These are phyloP conservation scores for Ianthella basta DNA, from an alignment of 37 sponge, comb jelly and placozoan genomes.

Conservation along the genomic window DNA sequence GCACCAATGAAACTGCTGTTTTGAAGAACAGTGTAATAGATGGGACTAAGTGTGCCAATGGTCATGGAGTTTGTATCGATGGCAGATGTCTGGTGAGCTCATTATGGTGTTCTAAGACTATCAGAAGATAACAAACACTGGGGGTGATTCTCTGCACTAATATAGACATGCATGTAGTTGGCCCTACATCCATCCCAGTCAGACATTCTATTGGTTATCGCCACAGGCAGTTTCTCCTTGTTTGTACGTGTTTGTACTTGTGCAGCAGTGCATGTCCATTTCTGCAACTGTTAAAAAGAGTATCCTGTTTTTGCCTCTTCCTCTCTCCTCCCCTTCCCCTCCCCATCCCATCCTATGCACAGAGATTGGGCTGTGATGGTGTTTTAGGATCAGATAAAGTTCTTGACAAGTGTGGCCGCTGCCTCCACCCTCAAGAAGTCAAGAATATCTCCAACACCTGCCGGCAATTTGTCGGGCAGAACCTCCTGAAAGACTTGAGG, in stretches of 20 bases:
- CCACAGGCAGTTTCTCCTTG: too few relatives aligned
- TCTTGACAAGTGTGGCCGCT: slow-evolving; percentile 48
- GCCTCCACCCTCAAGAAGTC: background rate
- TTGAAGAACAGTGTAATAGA: background rate
- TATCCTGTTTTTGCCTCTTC: background rate
- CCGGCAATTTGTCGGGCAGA: slow-evolving; percentile 12
- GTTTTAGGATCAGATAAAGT: slow-evolving; percentile 43
- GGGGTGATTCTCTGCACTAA: background rate
- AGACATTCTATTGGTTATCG: too few relatives aligned
- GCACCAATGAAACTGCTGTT: background rate
- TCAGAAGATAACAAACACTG: background rate
- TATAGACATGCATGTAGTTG: too few relatives aligned
- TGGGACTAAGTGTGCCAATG: slow-evolving; percentile 5
- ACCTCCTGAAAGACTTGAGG: too few relatives aligned
- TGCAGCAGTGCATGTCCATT: too few relatives aligned
- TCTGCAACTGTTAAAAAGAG: background rate
- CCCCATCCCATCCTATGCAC: background rate
- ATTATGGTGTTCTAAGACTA: background rate
- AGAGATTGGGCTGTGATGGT: slow-evolving; percentile 60
- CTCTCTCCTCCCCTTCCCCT: background rate
- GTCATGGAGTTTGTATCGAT: background rate
- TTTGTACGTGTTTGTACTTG: too few relatives aligned
- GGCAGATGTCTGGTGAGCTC: slow-evolving; percentile 20
- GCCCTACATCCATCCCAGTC: too few relatives aligned
- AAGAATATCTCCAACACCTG: background rate